Evolutionary conservation across 2,797 vertebrate genomes (phyloP), one percentile per base, ranked within the genome.

Genomic region (Sebastes diaconus): DNA sequence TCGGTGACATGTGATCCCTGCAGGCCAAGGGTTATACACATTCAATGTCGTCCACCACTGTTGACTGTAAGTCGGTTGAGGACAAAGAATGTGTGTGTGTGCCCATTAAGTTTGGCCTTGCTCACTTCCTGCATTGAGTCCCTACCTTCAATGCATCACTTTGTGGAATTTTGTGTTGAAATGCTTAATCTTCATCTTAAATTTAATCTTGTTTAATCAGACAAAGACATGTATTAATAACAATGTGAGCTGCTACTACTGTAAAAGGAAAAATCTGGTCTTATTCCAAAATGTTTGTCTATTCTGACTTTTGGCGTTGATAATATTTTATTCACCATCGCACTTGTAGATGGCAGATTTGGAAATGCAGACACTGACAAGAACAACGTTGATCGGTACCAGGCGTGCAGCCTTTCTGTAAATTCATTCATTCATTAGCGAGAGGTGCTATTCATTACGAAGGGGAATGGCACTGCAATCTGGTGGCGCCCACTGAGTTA

Each of bases 21-120:
- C 79, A 77, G 87, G 80, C 75, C 77, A 89, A 69, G 55, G 84
- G 86, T 90, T 89, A 89, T 27, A 68, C 76, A 85, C 87, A 87
- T 88, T 77, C 64, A 65, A 27, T 72, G 77, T 54, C 42, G 52
- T 79, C 87, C 89, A 61, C 82, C 73, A 66, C 86, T 66, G 81
- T 71, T 61, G 84, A 84, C 80, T 84, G 83, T 77, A 84, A 60
- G 72, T 50, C 8, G 32, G 54, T 52, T 22, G 58, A 80, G 79
- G 68, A 87, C 83, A 85, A 83, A 81, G 80, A 36, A 11, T 42
- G 12, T 22, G 30, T 84, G 70, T 79, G 63, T 42, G 57, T 66
- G 66, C 27, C 18, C 58, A 14, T 68, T 39, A 60, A 59, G 18
- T 83, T 78, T 52, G 73, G 55, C 54, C 27, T 66, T 25, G 32